Base-by-base conservation (phyloP, 2,888 invertebrate genomes). In the Thera britannica region DNA sequence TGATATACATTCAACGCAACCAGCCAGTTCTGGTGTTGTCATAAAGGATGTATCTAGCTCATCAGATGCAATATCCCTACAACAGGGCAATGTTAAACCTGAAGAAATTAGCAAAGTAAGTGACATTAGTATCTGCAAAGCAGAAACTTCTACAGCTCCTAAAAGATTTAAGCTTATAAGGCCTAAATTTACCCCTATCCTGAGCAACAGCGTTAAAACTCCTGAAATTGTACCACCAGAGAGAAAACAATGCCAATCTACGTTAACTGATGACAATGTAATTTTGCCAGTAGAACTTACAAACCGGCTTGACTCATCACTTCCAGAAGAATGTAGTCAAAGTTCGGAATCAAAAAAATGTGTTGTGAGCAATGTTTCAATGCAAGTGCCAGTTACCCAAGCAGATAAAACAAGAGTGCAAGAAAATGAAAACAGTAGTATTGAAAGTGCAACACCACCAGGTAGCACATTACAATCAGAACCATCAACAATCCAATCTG, bases 41-140 rank as follows among this genome's bases (percentile, higher is more conserved):
- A 77, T 86, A 66, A 93, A 93, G 80, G 92, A 90, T 88, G 93
- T 93, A 66, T 92, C 93, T 70, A 93, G 93, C 83, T 93, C 93
- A 58, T 93, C 93, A 58, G 93, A 93, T 83, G 88, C 90, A 74
- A 85, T 93, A 77, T 79, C 86, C 75, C 77, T 79, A 81, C 79
- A 84, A 83, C 84, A 88, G 82, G 87, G 85, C 89, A 89, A 86
- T 85, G 80, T 84, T 77, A 90, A 88, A 79, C 85, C 86, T 79
- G 88, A 90, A 84, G 90, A 90, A 85, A 89, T 87, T 89, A 90
- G 88, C 85, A 89, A 86, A 86, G 78, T 91, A 87, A 91, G 88
- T 86, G 92, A 91, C 86, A 83, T 90, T 81, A 92, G 88, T 89
- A 84, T 92, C 86, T 92, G 92, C 88, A 90, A 91, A 90, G 92